A percentile compares a stretch with the other conserved stretches of the same genome.
These are phyloP conservation scores for Anorthoa munda DNA, from an alignment of 2,888 invertebrate species.

Conservation along the genomic window DNA sequence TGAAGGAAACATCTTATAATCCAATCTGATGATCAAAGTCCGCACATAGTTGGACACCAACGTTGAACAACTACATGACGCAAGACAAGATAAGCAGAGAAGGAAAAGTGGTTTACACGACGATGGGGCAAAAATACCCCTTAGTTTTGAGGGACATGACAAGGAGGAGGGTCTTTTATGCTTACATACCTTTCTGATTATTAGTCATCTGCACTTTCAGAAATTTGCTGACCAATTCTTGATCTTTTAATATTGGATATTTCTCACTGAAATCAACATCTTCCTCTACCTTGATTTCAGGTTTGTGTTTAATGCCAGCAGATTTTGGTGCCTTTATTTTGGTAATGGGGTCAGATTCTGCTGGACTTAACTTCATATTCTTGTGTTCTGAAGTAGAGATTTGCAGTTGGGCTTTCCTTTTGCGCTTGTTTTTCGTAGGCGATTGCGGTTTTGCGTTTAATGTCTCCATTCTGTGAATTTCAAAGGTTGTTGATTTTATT, in stretches of 20 bases:
- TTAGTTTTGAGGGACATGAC: too few relatives aligned
- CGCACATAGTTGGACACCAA: too few relatives aligned
- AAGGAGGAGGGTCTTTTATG: too few relatives aligned
- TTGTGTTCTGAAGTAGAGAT: slow-evolving; percentile 60
- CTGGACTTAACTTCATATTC: slow-evolving; percentile 51
- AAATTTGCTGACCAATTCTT: slow-evolving; percentile 76
- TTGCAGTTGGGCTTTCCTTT: slow-evolving; percentile 61
- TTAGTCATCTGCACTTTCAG: slow-evolving; percentile 79
- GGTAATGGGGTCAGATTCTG: background rate
- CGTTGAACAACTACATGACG: too few relatives aligned
- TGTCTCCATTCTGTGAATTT: slow-evolving; percentile 65
- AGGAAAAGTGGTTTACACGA: too few relatives aligned
- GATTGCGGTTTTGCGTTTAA: slow-evolving; percentile 30
- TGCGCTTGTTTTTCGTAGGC: slow-evolving; percentile 59
- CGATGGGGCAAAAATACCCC: too few relatives aligned
- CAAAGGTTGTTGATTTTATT: background rate
- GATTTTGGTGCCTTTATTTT: slow-evolving; percentile 13
- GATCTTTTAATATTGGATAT: slow-evolving; percentile 80
- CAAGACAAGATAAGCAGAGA: too few relatives aligned
- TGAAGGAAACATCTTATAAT: too few relatives aligned
- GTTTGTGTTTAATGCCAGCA: slow-evolving; percentile 12
- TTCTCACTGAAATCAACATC: slow-evolving; percentile 44
- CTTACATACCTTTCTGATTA: slow-evolving; percentile 85
- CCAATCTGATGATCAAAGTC: too few relatives aligned
- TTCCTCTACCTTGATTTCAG: slow-evolving; percentile 3